These are phyloP conservation scores for Drosophila lacertosa DNA, from an alignment of 1,140 invertebrate genomes.

Conservation along the genomic window DNA sequence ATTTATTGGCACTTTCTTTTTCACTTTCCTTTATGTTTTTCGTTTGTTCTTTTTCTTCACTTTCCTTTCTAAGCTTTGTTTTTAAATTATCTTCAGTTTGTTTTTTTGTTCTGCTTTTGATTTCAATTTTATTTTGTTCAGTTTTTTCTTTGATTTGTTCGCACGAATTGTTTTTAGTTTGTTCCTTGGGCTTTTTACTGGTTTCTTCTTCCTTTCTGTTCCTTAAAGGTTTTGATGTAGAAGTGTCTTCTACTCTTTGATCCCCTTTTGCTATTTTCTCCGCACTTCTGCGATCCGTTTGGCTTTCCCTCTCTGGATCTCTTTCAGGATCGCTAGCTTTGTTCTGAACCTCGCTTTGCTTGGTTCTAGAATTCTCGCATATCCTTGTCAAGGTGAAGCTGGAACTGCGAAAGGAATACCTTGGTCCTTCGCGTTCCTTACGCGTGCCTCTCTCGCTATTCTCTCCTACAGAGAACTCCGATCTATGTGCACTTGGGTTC, in stretches of 20 bases:
- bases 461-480: background rate
- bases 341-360: background rate
- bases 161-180: too few species aligned
- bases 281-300: background rate
- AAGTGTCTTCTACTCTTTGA: background rate
- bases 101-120: background rate
- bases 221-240: background rate
- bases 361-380: background rate
- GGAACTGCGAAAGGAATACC: background rate
- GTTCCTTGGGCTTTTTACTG: background rate
- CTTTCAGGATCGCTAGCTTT: background rate
- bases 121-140: background rate
- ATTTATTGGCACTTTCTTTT: background rate
- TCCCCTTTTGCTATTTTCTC: background rate
- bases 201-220: background rate
- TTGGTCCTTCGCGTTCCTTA: background rate
- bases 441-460: too few species aligned
- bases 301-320: background rate
- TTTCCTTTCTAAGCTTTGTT: background rate
- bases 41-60: background rate
- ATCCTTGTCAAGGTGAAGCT: background rate
- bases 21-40: background rate
- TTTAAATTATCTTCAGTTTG: background rate
- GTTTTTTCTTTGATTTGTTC: background rate
- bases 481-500: constrained; percentile 3